Evolutionary conservation across 2,797 vertebrate species (phyloP).

Genomic region (Erpetoichthys calabaricus): DNA sequence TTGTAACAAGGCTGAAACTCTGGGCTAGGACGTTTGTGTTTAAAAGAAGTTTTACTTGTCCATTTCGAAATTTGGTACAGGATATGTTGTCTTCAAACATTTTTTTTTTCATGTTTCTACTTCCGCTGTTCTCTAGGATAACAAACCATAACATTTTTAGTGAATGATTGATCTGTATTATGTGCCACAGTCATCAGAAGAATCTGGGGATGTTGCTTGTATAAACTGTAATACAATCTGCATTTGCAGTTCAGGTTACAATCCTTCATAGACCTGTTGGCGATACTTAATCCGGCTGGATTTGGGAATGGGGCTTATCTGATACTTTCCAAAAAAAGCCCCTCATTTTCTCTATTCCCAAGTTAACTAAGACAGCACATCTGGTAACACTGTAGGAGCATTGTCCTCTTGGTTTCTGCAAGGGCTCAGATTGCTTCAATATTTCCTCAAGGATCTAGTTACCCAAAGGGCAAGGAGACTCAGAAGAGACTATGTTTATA

Average conservation of each 20-base stretch:
- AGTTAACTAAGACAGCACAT: slow-evolving; percentile 89
- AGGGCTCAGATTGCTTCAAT: slow-evolving; percentile 75
- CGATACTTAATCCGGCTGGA: slow-evolving; percentile 84
- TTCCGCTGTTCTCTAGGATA: slow-evolving; percentile 44
- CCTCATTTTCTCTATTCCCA: slow-evolving; percentile 59
- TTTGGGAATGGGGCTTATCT: slow-evolving; percentile 91
- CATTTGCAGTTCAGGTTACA: slow-evolving; percentile 67
- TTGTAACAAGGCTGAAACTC: too few species aligned
- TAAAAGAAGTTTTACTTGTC: slow-evolving; percentile 19
- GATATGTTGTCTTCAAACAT: slow-evolving; percentile 56
- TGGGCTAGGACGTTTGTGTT: too few species aligned
- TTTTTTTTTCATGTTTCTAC: slow-evolving; percentile 46
- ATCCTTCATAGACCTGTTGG: slow-evolving; percentile 82
- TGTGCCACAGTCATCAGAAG: slow-evolving; percentile 82
- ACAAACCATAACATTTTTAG: slow-evolving; percentile 63
- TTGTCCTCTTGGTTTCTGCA: slow-evolving; percentile 81
- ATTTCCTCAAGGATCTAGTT: slow-evolving; percentile 77
- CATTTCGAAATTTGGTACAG: slow-evolving; percentile 50
- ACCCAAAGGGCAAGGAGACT: slow-evolving; percentile 64
- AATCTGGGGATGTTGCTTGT: slow-evolving; percentile 86
- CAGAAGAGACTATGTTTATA: slow-evolving; percentile 36
- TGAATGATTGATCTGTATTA: slow-evolving; percentile 74
- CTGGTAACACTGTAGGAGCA: slow-evolving; percentile 93
- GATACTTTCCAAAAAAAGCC: slow-evolving; percentile 76
- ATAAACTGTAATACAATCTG: slow-evolving; percentile 90